phyloP scores from a whole-genome alignment of 2,888 invertebrate genomes.

The Apodemia zela region DNA sequence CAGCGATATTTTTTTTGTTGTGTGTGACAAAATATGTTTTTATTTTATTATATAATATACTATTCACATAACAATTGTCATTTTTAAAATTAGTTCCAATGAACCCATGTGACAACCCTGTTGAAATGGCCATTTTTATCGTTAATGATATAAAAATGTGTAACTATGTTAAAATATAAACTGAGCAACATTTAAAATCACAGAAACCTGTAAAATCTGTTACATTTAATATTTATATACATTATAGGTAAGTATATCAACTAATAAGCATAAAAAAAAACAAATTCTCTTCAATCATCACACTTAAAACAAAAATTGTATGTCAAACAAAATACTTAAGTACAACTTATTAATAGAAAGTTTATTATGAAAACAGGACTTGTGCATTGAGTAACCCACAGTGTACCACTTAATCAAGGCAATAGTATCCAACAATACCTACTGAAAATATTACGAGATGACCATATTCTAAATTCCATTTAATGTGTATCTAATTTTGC shows the following conservation, averaged over 20 bases:
- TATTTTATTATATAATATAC: neutral
- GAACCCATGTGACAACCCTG: slow-evolving; percentile 21
- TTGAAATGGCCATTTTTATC: slow-evolving; percentile 25
- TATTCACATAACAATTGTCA: neutral
- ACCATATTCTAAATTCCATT: too few species aligned
- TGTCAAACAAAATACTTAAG: slow-evolving; percentile 36
- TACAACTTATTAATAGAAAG: slow-evolving; percentile 53
- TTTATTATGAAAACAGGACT: slow-evolving; percentile 8
- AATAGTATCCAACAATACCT: too few species aligned
- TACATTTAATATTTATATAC: slow-evolving; percentile 11
- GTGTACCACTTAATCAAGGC: too few species aligned
- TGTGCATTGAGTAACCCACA: too few species aligned
- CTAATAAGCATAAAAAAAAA: slow-evolving; percentile 24
- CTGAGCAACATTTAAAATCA: slow-evolving; percentile 68
- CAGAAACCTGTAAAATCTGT: slow-evolving; percentile 38
- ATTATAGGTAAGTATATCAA: slow-evolving; percentile 11
- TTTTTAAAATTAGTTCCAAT: neutral
- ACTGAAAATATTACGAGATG: too few species aligned
- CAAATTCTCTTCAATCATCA: slow-evolving; percentile 35
- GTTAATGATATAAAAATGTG: slow-evolving; percentile 30
- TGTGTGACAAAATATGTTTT: neutral
- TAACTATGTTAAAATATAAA: slow-evolving; percentile 57
- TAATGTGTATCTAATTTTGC: too few species aligned
- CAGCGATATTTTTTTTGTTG: too few species aligned
- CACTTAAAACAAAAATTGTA: slow-evolving; percentile 32